Conservation (phyloP, 2,888 invertebrate species). For the Rotaria macrura region DNA sequence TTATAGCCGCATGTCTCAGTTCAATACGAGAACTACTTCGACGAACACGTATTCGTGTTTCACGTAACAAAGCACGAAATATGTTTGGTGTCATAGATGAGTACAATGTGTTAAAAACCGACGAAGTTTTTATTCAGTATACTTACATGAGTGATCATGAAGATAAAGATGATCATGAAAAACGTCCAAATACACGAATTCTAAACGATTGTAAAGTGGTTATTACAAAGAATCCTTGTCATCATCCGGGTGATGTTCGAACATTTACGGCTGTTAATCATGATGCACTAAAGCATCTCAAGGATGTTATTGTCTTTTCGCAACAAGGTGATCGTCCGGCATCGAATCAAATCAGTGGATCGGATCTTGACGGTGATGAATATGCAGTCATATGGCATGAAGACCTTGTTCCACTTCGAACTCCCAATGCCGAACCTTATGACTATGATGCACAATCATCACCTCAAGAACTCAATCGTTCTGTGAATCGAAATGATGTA, state of each 20-base stretch:
- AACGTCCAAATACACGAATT: neutral
- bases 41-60: neutral
- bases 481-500: neutral
- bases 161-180: neutral
- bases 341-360: neutral
- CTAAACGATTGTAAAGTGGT: neutral
- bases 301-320: neutral
- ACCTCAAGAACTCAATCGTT: fast-evolving
- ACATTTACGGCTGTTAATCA: neutral
- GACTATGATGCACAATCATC: neutral
- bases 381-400: neutral
- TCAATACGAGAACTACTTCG: neutral
- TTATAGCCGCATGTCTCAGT: neutral
- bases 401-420: neutral
- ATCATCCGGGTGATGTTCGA: constrained; percentile 10
- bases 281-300: neutral
- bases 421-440: neutral
- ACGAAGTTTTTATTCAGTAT: neutral
- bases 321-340: neutral
- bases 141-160: neutral
- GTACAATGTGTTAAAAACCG: neutral
- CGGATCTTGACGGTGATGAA: constrained; percentile 16
- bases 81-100: neutral
- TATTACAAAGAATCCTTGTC: neutral
- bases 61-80: neutral